phyloP scores from a whole-genome alignment of 2,888 invertebrate species.

The Prostheceraeus crozeri region DNA sequence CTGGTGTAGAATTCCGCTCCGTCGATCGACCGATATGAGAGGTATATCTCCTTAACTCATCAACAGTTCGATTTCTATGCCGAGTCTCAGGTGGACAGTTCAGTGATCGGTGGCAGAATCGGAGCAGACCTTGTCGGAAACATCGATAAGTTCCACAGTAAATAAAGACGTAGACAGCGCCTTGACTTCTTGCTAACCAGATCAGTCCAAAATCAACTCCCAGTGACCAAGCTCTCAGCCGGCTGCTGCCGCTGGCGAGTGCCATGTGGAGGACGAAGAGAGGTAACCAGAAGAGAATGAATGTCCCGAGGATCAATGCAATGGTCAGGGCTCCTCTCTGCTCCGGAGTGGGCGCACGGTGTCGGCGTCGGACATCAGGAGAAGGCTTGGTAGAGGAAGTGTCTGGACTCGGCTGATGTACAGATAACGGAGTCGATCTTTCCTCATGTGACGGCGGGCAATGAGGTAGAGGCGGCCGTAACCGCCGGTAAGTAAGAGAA shows the following conservation, averaged over 20 bases:
- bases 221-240: background rate
- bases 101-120: slow-evolving; percentile 31
- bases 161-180: slow-evolving; percentile 32
- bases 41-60: too few species aligned
- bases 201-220: slow-evolving; percentile 22
- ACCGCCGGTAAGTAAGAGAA: slow-evolving; percentile 27
- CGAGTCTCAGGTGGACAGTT: too few species aligned
- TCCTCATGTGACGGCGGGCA: slow-evolving; percentile 1
- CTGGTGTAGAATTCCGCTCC: too few species aligned
- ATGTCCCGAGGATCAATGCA: slow-evolving; percentile 14
- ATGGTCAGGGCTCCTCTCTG: slow-evolving; percentile 22
- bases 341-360: background rate
- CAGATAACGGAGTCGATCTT: too few species aligned
- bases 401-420: too few species aligned
- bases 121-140: slow-evolving; percentile 26
- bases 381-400: too few species aligned
- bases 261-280: slow-evolving; percentile 28
- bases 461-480: slow-evolving; percentile 32
- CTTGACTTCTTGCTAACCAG: slow-evolving; percentile 35
- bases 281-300: slow-evolving; percentile 30
- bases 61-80: too few species aligned
- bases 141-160: slow-evolving; percentile 35
- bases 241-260: background rate
- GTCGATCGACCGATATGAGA: too few species aligned
- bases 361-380: too few species aligned